phyloP scores from a whole-genome alignment of 2,797 vertebrate species.

The Eupleurogrammus muticus region DNA sequence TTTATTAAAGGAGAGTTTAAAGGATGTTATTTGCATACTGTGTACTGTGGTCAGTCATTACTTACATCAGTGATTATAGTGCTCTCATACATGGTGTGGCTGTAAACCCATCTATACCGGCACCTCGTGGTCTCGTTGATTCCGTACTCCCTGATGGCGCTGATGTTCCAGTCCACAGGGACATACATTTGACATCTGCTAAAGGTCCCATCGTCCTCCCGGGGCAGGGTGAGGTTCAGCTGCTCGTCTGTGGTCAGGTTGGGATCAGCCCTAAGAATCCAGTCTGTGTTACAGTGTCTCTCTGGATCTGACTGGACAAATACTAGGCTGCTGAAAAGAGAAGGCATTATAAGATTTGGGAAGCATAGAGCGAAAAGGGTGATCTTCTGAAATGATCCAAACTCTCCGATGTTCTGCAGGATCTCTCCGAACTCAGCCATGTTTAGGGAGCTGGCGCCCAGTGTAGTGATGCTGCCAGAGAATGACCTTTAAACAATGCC shows the following conservation, averaged over 20 bases:
- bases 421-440: slow-evolving; percentile 83
- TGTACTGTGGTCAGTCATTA: background rate
- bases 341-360: slow-evolving; percentile 73
- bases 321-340: slow-evolving; percentile 82
- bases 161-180: slow-evolving; percentile 81
- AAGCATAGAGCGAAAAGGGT: slow-evolving; percentile 76
- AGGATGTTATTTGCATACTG: background rate
- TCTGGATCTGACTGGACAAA: slow-evolving; percentile 79
- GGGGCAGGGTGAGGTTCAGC: slow-evolving; percentile 86
- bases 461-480: background rate
- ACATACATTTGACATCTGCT: slow-evolving; percentile 87
- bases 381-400: slow-evolving; percentile 84
- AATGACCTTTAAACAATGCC: slow-evolving; percentile 38
- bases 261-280: slow-evolving; percentile 77
- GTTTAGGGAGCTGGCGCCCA: background rate
- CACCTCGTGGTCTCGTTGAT: slow-evolving; percentile 84
- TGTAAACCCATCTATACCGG: slow-evolving; percentile 85
- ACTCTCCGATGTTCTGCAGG: slow-evolving; percentile 80
- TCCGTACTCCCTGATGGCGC: slow-evolving; percentile 71
- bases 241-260: slow-evolving; percentile 83
- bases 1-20: background rate
- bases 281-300: slow-evolving; percentile 85
- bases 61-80: slow-evolving; percentile 86
- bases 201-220: slow-evolving; percentile 66
- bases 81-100: slow-evolving; percentile 58